Evolutionary conservation across 2,797 vertebrate species (phyloP).

Genomic region (Masticophis lateralis): DNA sequence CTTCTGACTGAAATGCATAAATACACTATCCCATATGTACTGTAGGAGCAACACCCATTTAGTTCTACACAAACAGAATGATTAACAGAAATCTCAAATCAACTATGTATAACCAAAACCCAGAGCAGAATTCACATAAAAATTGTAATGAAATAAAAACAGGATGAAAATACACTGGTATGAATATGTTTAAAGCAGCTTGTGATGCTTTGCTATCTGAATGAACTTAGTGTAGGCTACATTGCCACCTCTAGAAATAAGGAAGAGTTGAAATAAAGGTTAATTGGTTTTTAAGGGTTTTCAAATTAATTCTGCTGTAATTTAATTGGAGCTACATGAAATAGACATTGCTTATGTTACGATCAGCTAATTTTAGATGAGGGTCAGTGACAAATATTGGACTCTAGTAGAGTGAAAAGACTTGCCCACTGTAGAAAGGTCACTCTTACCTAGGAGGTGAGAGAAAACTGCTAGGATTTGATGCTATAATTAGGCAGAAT

Average conservation of each 20-base stretch:
- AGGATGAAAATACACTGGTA: conserved; percentile 1
- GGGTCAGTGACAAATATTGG: conserved; percentile 46
- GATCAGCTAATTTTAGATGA: conserved; percentile 39
- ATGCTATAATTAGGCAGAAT: not conserved
- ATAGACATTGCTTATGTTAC: conserved; percentile 48
- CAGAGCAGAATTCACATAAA: conserved; percentile 13
- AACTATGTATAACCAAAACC: conserved; percentile 24
- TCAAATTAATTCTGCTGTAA: conserved; percentile 35
- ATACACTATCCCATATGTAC: conserved; percentile 14
- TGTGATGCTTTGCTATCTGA: conserved; percentile 6
- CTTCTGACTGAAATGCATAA: conserved; percentile 16
- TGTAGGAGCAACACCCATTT: not conserved
- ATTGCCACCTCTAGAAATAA: conserved; percentile 31
- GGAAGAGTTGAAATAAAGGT: conserved; percentile 39
- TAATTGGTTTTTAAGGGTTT: conserved; percentile 57
- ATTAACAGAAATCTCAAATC: conserved; percentile 19
- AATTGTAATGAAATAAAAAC: conserved; percentile 25
- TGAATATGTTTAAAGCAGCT: conserved; percentile 25
- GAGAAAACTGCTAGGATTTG: not conserved
- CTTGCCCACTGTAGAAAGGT: not conserved
- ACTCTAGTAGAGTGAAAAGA: conserved; percentile 29
- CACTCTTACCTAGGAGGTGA: not conserved
- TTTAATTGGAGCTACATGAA: conserved; percentile 53
- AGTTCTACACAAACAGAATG: not conserved
- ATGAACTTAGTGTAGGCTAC: conserved; percentile 2